Evolutionary conservation across 2,113 vertebrate genomes (phyloP).

Genomic region (Bothrops jararaca): DNA sequence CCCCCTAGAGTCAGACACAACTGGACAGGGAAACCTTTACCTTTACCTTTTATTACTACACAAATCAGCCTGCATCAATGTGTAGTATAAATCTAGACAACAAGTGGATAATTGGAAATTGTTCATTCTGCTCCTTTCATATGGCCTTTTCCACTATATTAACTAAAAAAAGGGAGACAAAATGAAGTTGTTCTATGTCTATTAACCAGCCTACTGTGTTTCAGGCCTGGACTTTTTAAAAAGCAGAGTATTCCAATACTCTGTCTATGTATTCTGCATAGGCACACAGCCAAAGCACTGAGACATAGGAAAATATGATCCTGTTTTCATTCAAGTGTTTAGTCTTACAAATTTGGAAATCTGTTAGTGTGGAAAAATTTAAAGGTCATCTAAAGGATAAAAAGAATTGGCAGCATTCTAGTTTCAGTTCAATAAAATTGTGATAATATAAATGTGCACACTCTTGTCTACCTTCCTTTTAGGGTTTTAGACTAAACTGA

Average conservation of each 20-base stretch:
- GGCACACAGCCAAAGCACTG: neutral
- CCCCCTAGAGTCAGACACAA: neutral
- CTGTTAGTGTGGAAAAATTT: neutral
- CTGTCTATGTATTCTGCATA: neutral
- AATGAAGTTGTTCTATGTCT: neutral
- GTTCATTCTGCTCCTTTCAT: neutral
- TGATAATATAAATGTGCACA: neutral
- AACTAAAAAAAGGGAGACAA: neutral
- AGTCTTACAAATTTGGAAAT: neutral
- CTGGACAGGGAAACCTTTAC: neutral
- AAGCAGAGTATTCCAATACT: neutral
- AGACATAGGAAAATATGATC: neutral
- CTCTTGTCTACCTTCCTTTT: neutral
- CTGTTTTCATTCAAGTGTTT: neutral
- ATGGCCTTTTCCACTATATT: neutral
- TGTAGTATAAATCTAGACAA: neutral
- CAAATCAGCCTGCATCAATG: neutral
- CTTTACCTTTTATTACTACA: neutral
- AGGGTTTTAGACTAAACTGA: neutral
- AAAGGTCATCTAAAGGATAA: neutral
- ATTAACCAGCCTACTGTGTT: neutral
- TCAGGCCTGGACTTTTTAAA: neutral
- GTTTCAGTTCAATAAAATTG: neutral
- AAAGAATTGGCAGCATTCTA: neutral
- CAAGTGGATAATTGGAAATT: neutral